These are phyloP conservation scores for Graphium colonna DNA, from an alignment of 2,888 invertebrate genomes.

Conservation along the genomic window DNA sequence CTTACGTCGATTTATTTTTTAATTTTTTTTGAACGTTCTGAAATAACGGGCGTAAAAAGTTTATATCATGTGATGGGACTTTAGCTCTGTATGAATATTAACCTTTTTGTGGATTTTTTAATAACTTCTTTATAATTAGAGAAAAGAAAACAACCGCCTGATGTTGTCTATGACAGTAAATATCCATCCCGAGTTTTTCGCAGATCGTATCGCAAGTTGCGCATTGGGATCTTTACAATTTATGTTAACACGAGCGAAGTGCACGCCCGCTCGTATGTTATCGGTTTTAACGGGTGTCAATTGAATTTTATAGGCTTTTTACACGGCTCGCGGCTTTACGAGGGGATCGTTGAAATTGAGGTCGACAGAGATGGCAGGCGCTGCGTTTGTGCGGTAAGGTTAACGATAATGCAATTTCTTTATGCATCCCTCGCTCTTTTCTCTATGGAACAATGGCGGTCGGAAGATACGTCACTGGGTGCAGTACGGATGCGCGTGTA, in stretches of 20 bases:
- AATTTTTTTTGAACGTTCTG: too few species aligned
- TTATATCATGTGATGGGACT: too few species aligned
- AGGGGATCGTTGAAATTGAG: constrained; percentile 57
- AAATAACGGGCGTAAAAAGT: too few species aligned
- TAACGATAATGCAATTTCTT: constrained; percentile 24
- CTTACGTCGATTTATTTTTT: too few species aligned
- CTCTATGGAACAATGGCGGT: constrained; percentile 3
- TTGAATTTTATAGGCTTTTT: constrained; percentile 70
- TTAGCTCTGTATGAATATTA: too few species aligned
- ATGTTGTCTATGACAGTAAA: background rate
- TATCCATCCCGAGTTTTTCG: background rate
- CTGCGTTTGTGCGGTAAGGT: constrained; percentile 23
- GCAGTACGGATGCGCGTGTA: too few species aligned
- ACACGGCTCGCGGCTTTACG: constrained; percentile 62
- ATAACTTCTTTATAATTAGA: too few species aligned
- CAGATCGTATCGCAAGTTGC: constrained; percentile 4
- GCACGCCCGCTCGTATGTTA: constrained; percentile 27
- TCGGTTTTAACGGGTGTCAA: constrained; percentile 57
- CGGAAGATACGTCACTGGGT: background rate
- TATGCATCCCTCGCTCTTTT: constrained; percentile 7
- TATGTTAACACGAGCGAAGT: constrained; percentile 32
- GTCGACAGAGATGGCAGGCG: constrained; percentile 30
- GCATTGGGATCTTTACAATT: constrained; percentile 29
- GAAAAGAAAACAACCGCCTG: background rate
- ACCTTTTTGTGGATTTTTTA: too few species aligned